Evolutionary conservation across 2,888 invertebrate species (phyloP), one percentile per base, ranked within the genome.

Genomic region (Tridacna crocea): DNA sequence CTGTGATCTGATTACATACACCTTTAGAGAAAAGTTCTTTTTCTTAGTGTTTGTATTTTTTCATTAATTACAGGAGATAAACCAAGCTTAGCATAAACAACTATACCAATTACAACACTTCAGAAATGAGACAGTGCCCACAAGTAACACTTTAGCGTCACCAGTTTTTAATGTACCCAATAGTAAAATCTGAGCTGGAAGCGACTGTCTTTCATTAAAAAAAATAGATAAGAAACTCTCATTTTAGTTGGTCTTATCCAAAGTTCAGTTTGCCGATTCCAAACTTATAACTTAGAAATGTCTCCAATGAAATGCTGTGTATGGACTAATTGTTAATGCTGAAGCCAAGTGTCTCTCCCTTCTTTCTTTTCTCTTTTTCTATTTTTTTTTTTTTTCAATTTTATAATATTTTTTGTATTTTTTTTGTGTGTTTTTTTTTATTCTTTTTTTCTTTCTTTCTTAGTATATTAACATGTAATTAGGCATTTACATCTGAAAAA

Each of bases 181-280:
- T 8, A 36, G 36, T 8, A 36, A 36, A 36, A 36, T 36, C 36
- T 36, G 36, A 36, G 36, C 3, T 4, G 36, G 36, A 8, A 36
- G 36, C 2, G 36, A 36, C 8, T 36, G 2, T 36, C 36, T 36
- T 36, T 36, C 8, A 36, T 36, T 36, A 36, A 2, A 4, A 36
- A 36, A 36, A 36, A 8, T 8, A 55, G 19, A 11, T 55, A 55
- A 55, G 19, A 55, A 55, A 1, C 55, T 55, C 55, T 55, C 19
- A 36, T 55, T 55, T 11, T 55, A 6, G 19, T 55, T 19, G 19
- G 55, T 19, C 55, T 6, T 1, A 55, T 55, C 6, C 51, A 22
- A n/a, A 61, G 22, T 61, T 51, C 70, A 70, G 70, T 70, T 70
- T 70, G 70, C 70, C 70, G 70, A 70, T 70, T 70, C 70, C 70